Base-by-base conservation (phyloP, 2,113 vertebrate genomes). In the Triplophysa siluroides region DNA sequence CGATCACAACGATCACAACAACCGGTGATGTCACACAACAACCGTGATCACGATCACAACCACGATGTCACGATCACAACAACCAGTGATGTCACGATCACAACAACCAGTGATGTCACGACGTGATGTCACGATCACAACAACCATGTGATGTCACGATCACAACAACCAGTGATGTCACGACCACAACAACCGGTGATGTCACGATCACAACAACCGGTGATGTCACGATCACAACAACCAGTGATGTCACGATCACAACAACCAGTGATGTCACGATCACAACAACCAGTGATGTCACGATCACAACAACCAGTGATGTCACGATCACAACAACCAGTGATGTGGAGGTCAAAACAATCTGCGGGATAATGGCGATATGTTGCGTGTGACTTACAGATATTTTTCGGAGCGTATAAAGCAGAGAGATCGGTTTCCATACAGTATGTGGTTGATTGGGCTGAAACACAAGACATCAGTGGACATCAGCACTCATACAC, bases 381-480 rank as follows among this genome's bases (percentile, higher is more conserved):
- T 23, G 4, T 21, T 21, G 10, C 11, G 24, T 3, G 19, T 18
- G 85, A 92, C 92, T 92, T 88, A 93, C 92, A 90, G 78, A 80
- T 88, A 93, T 41, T 90, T 90, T 45, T 87, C 52, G 68, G 87
- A 90, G 56, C 91, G 93, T 63, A 96, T 91, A 81, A 93, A 95
- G 68, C 95, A 96, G n/a, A 98, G 92, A 2, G 97, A 94, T 89
- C 97, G 47, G 87, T 99, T 98, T 72, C 96, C 94, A 83, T 98
- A 99, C 73, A 97, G 88, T 2, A 96, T 85, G 81, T 98, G 93
- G 83, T 97, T 98, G 70, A 92, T 90, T 69, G 95, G 94, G 81
- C 97, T 94, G 82, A 65, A 69, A 68, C 62, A 64, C 70, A 68
- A 58, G 69, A 60, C 7, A 21, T 38, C 47, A 11, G 4, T 1